Base-by-base conservation (phyloP, 2,888 invertebrate species). In the Catocala nupta region DNA sequence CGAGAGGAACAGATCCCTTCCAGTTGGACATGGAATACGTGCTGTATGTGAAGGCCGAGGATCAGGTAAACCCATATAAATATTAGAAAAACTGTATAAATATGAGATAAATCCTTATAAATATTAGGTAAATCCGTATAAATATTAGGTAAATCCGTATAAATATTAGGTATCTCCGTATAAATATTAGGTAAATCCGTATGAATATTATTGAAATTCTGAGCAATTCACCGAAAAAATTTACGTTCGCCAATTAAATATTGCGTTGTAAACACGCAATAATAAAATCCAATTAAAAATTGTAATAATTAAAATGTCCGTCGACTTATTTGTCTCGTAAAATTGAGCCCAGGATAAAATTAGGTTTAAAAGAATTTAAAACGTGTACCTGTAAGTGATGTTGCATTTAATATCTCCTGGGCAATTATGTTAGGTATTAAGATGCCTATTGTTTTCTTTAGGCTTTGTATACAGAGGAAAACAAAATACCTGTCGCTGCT, bases 21-120 rank as follows among this genome's bases (percentile, higher is more conserved):
- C 98, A 98, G 91, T 91, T 98, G 82, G 99, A 99, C 88, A 98
- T 98, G 97, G 99, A 99, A 88, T 99, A 99, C 90, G 98, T 99
- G 58, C 94, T 99, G 68, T 99, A 99, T 85, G 99, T 99, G 61
- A 98, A 98, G 90, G 99, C 99, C 1, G 98, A 98, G 92, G 99
- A 99, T 94, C 98, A 98, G 93, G 94, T 94, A 75, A 85, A 71
- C 1, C 2, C 0, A 11, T 52, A 25, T 0, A 3, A 25, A 3
- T 25, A 25, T 25, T 25, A 25, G 25, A 4, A 25, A 3, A 3
- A 39, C 36, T 7, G 9, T 39, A 39, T 39, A 7, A 39, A 7
- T 39, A 39, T 39, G 4, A 39, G 9, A 1, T 39, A 5, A 39
- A 39, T 25, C 25, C 25, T 1, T 25, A 25, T 25, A 25, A 25